Evolutionary conservation across 2,888 invertebrate genomes (phyloP).

Genomic region (Fragum whitleyi): DNA sequence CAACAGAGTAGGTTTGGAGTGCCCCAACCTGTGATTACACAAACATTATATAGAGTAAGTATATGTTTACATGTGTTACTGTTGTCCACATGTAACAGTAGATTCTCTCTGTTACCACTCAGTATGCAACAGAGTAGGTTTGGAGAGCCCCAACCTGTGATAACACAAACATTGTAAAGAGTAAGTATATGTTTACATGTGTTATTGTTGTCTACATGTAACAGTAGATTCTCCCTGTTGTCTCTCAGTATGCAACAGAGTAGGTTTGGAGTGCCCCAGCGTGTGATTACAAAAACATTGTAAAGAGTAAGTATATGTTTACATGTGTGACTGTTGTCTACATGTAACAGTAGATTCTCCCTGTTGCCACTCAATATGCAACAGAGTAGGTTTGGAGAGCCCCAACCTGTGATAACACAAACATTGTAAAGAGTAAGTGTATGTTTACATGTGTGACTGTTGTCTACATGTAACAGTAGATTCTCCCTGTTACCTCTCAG

Average conservation of each 20-base stretch:
- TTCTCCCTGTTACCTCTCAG: constrained; percentile 91
- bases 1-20: constrained; percentile 67
- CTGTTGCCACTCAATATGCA: constrained; percentile 88
- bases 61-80: constrained; percentile 90
- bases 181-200: constrained; percentile 87
- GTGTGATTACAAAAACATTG: constrained; percentile 59
- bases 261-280: constrained; percentile 56
- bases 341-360: constrained; percentile 92
- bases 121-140: constrained; percentile 73
- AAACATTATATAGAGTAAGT: constrained; percentile 65
- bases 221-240: constrained; percentile 92
- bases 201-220: constrained; percentile 89
- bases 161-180: constrained; percentile 65
- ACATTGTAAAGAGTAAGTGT: constrained; percentile 64
- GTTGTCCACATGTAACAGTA: constrained; percentile 89
- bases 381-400: constrained; percentile 61
- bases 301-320: constrained; percentile 66
- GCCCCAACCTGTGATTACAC: constrained; percentile 61
- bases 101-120: constrained; percentile 92
- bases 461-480: constrained; percentile 90
- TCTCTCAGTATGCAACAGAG: constrained; percentile 86
- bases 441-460: constrained; percentile 89
- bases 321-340: constrained; percentile 90
- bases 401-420: constrained; percentile 60
- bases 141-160: constrained; percentile 55